These are phyloP conservation scores for Macrosteles quadrilineatus DNA, from an alignment of 1,140 invertebrate species.

Conservation along the genomic window DNA sequence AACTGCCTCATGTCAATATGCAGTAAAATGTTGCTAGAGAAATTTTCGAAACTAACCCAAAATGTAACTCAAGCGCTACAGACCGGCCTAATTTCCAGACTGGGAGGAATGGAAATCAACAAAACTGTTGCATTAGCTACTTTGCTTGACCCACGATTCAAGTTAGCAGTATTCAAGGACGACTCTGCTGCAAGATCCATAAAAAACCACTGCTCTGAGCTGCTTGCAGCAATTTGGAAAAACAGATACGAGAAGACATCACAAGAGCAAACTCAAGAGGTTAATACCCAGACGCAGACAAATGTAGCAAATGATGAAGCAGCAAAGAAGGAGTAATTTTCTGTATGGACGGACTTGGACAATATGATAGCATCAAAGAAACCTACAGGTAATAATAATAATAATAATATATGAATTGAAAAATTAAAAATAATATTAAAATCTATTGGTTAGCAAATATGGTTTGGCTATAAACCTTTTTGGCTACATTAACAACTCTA, in stretches of 20 bases:
- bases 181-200: conserved; percentile 1
- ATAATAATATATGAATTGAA: no score
- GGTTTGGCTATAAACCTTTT: no score
- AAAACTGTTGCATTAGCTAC: conserved; percentile 9
- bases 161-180: conserved; percentile 3
- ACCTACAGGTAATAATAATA: no score
- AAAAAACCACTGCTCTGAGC: not conserved
- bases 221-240: not conserved
- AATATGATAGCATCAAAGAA: no score
- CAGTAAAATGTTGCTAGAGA: not conserved
- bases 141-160: conserved; percentile 19
- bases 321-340: no score
- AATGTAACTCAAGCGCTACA: not conserved
- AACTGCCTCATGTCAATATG: not conserved
- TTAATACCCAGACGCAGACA: no score
- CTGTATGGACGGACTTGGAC: no score
- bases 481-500: no score
- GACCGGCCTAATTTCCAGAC: not conserved
- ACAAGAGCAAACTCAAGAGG: no score
- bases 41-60: not conserved
- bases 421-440: no score
- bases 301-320: no score
- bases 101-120: conserved; percentile 10
- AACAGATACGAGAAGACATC: not conserved
- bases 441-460: no score